These are phyloP conservation scores for Spisula solida DNA, from an alignment of 2,888 invertebrate genomes.

Conservation along the genomic window DNA sequence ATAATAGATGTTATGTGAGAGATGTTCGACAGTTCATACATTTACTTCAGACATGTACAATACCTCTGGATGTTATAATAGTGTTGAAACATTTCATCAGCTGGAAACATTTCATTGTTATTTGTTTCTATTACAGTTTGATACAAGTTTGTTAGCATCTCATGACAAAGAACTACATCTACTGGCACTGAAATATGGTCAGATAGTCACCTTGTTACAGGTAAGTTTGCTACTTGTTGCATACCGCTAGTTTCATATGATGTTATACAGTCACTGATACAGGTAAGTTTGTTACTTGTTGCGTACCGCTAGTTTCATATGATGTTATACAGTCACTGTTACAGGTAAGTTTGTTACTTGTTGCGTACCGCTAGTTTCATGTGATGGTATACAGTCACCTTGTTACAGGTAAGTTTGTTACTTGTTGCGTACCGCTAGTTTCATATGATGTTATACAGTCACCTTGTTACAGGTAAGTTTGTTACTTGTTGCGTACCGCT, in stretches of 20 bases:
- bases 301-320: no score
- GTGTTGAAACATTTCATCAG: background rate
- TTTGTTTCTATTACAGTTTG: slow-evolving; percentile 80
- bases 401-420: no score
- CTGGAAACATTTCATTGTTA: background rate
- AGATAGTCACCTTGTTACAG: slow-evolving; percentile 91
- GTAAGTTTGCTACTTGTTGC: slow-evolving; percentile 69
- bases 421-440: no score
- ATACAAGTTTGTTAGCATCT: slow-evolving; percentile 90
- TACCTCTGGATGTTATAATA: background rate
- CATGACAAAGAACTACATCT: slow-evolving; percentile 91
- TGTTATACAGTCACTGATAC: no score
- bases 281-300: no score
- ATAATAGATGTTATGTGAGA: background rate
- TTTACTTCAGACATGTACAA: background rate
- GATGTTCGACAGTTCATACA: background rate
- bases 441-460: no score
- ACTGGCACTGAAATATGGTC: slow-evolving; percentile 92
- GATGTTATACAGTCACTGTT: no score
- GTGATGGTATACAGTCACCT: no score
- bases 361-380: no score
- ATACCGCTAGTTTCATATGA: background rate
- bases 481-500: no score
- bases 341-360: no score
- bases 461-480: no score